A percentile compares a stretch with the other conserved stretches of the same genome.
Conservation (phyloP, 2,797 vertebrate species). For the Muscicapa comitata region DNA sequence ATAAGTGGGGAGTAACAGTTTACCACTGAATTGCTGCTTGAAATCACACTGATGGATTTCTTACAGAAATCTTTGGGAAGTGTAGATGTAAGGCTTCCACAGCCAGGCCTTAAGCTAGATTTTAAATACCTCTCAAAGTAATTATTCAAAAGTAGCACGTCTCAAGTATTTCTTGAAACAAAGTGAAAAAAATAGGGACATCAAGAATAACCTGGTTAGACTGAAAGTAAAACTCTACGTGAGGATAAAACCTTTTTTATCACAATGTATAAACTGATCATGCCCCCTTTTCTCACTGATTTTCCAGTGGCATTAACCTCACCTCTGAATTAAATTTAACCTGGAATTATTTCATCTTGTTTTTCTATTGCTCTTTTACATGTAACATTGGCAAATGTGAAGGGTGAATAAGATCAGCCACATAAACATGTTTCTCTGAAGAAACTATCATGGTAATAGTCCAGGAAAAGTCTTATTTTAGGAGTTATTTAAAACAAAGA, state of each 20-base stretch:
- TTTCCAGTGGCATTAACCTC: not conserved
- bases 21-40: not conserved
- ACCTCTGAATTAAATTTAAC: not conserved
- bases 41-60: not conserved
- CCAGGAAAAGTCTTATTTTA: not conserved
- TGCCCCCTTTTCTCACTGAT: not conserved
- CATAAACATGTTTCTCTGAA: not conserved
- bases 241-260: not conserved
- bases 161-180: not conserved
- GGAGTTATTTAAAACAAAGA: not conserved
- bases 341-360: not conserved
- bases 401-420: not conserved
- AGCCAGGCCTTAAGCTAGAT: not conserved
- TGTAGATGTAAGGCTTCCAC: not conserved
- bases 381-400: not conserved
- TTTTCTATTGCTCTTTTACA: not conserved
- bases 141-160: not conserved
- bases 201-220: not conserved
- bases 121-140: not conserved
- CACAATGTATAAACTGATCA: fast-evolving
- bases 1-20: not conserved
- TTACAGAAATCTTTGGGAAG: not conserved
- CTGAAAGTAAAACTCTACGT: not conserved
- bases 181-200: not conserved
- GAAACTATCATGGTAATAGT: not conserved